Evolutionary conservation across 2,113 vertebrate genomes (phyloP).

Genomic region (Chaenogobius annularis): DNA sequence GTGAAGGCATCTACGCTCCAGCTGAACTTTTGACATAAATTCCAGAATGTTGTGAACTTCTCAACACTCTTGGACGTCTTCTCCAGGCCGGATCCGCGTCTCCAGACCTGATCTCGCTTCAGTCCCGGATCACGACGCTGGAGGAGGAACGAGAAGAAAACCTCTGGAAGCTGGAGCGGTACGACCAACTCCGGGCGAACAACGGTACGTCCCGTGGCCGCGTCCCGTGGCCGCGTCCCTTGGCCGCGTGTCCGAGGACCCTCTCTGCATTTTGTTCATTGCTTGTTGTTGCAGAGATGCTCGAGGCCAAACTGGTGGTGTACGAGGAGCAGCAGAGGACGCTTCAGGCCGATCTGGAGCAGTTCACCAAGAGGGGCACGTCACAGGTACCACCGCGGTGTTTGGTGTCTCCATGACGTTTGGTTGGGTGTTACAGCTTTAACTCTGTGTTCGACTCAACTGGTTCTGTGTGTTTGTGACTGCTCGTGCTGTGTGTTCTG

Average conservation of each 20-base stretch:
- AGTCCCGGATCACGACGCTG: conserved; percentile 73
- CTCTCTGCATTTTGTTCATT: too few relatives aligned
- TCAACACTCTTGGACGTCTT: background rate
- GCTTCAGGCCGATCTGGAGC: conserved; percentile 88
- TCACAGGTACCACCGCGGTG: too few relatives aligned
- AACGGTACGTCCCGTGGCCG: conserved; percentile 77
- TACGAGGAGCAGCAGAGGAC: conserved; percentile 91
- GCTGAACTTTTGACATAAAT: too few relatives aligned
- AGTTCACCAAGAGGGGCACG: conserved; percentile 86
- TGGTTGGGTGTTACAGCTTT: too few relatives aligned
- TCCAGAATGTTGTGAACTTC: background rate
- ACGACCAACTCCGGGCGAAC: conserved; percentile 77
- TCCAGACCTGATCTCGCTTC: conserved; percentile 73
- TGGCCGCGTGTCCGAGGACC: too few relatives aligned
- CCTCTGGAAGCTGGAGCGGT: conserved; percentile 78
- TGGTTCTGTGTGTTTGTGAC: too few relatives aligned
- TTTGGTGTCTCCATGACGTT: too few relatives aligned
- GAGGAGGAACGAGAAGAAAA: conserved; percentile 82
- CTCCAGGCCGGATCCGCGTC: conserved; percentile 16
- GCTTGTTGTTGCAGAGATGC: conserved; percentile 70
- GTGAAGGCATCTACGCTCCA: too few relatives aligned
- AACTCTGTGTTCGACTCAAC: too few relatives aligned
- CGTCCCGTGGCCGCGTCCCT: too few relatives aligned
- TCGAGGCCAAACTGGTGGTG: conserved; percentile 83
- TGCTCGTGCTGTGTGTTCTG: too few relatives aligned